Conservation (phyloP, 37 sponge, comb jelly and placozoan genomes). For the Haliclona indistincta region DNA sequence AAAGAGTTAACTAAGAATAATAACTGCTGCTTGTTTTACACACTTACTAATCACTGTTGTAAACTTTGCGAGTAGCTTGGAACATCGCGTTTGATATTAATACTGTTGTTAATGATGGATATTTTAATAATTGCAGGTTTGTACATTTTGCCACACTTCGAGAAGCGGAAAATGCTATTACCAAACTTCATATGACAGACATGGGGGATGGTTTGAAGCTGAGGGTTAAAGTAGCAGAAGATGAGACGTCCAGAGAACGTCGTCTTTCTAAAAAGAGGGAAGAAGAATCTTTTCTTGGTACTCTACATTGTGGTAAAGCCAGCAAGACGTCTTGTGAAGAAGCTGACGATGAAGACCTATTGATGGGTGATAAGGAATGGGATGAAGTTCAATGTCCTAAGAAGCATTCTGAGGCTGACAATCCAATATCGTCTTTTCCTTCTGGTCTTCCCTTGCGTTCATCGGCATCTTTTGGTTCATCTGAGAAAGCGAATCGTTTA, state of each 20-base stretch:
- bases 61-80: no score
- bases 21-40: no score
- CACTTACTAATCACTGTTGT: no score
- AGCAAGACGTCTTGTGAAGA: neutral
- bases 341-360: neutral
- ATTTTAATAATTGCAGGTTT: conserved; percentile 42
- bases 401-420: neutral
- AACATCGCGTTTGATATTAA: no score
- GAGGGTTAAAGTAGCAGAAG: conserved; percentile 45
- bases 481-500: no score
- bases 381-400: neutral
- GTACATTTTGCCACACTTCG: conserved; percentile 49
- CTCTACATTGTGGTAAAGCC: conserved; percentile 33
- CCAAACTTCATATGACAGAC: conserved; percentile 30
- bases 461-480: no score
- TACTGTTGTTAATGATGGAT: no score
- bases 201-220: conserved; percentile 53
- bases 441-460: no score
- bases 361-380: neutral
- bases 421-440: no score
- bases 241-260: conserved; percentile 15
- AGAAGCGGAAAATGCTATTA: conserved; percentile 61
- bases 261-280: conserved; percentile 18
- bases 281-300: conserved; percentile 25
- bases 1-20: no score